These are phyloP conservation scores for Sicus ferrugineus DNA, from an alignment of 2,888 invertebrate species.

Conservation along the genomic window DNA sequence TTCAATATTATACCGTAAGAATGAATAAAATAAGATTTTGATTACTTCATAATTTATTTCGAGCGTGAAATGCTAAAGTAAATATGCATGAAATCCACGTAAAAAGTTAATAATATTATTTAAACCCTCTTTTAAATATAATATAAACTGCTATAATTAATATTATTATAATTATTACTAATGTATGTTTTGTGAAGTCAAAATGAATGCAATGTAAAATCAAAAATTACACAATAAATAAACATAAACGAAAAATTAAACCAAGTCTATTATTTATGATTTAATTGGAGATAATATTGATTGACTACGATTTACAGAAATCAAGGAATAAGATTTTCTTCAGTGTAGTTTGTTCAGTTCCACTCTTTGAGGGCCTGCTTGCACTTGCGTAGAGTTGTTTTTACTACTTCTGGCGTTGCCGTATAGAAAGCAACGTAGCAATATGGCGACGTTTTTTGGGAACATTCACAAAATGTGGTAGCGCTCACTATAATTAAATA, in stretches of 20 bases:
- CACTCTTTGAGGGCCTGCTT: too few species aligned
- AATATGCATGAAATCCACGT: neutral
- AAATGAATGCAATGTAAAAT: conserved; percentile 43
- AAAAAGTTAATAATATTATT: neutral
- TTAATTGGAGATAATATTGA: too few species aligned
- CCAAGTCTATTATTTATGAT: neutral
- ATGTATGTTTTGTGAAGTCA: conserved; percentile 24
- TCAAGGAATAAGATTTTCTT: too few species aligned
- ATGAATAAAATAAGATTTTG: neutral
- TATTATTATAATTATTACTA: conserved; percentile 22
- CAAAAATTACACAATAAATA: conserved; percentile 40
- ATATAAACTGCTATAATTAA: neutral
- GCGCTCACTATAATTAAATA: too few species aligned
- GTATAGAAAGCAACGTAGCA: too few species aligned
- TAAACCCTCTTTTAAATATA: neutral
- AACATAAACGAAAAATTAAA: conserved; percentile 36
- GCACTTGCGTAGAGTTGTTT: too few species aligned
- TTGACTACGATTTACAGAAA: too few species aligned
- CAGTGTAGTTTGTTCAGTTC: too few species aligned
- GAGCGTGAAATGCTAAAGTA: neutral
- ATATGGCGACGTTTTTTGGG: too few species aligned
- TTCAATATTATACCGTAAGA: conserved; percentile 27
- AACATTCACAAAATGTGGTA: too few species aligned
- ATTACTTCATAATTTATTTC: neutral
- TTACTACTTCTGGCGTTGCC: too few species aligned